Base-by-base conservation (phyloP, 2,888 invertebrate genomes). In the Frankliniella fusca region DNA sequence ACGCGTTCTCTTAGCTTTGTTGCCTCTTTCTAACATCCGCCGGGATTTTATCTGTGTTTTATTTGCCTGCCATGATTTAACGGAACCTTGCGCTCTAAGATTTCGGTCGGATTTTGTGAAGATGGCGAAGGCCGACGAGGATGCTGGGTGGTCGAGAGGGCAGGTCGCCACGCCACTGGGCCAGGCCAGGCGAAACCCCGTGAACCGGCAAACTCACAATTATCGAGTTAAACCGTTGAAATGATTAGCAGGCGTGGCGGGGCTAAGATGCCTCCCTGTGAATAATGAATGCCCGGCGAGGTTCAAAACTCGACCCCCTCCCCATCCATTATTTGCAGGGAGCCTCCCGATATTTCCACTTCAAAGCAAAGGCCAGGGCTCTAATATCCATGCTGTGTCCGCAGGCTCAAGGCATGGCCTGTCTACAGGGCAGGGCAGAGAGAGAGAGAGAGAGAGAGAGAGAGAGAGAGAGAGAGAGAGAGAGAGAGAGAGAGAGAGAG, bases 311-410 rank as follows among this genome's bases (percentile, higher is more conserved):
- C 70, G 70, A 27, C 27, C 27, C 18, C 18, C 54, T 5, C 38
- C 38, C 38, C 70, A 76, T 76, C 23, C 70, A 76, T 76, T 76
- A 76, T 76, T 76, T 76, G 70, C 23, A 76, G 70, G 38, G 70
- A 76, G 70, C 23, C 38, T 38, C 38, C 5, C 70, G 70, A 76
- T 76, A 76, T 76, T 76, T 76, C 70, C 70, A 76, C 70, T 76
- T 76, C 70, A 76, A 76, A 76, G 70, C 12, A 27, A 27, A 76
- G 10, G 27, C 70, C 70, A 27, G 27, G 23, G 23, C 70, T 76
- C 70, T 76, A 76, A 76, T 76, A 76, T 76, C 70, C 27, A 76
- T 76, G 70, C 70, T 76, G 70, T 76, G 70, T 27, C 70, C 23
- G 70, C 54, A 15, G 70, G 23, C n/a, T 11, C 70, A 23, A 3